Conservation (phyloP, 2,797 vertebrate species). For the Ceyx erithaca region DNA sequence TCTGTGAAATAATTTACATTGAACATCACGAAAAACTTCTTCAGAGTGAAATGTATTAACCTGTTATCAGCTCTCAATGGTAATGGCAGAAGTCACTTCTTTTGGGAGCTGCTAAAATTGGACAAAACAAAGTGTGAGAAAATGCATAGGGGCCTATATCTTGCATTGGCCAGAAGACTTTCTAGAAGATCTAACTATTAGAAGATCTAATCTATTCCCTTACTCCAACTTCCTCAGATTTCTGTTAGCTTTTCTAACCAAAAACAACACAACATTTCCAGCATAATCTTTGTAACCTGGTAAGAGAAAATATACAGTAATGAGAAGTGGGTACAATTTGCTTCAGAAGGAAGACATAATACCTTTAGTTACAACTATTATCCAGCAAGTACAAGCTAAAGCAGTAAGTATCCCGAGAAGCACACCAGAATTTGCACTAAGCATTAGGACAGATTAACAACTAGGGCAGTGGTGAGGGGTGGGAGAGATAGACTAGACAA, state of each 20-base stretch:
- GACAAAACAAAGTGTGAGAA: neutral
- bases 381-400: neutral
- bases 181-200: neutral
- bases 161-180: neutral
- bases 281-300: neutral
- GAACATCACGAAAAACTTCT: constrained; percentile 26
- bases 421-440: neutral
- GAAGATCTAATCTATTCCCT: neutral
- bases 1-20: constrained; percentile 58
- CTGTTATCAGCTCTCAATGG: neutral
- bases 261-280: neutral
- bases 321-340: neutral
- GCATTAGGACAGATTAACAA: neutral
- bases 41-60: neutral
- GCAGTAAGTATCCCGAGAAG: neutral
- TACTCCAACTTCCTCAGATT: neutral
- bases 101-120: neutral
- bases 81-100: neutral
- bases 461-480: neutral
- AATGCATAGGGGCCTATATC: neutral
- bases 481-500: neutral
- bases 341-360: neutral
- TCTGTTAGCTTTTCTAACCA: neutral
- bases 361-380: neutral
- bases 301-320: neutral